Percentiles rank a stretch among this genome's conserved stretches.
Conservation (phyloP, 2,113 vertebrate species). For the Podarcis muralis region DNA sequence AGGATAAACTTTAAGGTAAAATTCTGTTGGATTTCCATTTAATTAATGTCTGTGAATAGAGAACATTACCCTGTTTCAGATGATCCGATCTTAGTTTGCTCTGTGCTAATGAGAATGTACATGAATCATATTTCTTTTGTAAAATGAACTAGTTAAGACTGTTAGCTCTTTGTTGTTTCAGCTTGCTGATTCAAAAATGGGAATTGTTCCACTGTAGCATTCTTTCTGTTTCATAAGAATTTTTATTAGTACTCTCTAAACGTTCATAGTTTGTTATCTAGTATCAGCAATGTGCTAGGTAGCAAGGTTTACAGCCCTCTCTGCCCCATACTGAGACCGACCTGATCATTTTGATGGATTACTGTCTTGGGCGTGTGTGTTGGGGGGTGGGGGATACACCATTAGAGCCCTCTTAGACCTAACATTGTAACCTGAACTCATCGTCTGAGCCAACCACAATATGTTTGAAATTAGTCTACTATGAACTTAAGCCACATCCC, state of each 20-base stretch:
- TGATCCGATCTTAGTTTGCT: neutral
- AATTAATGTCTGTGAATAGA: slow-evolving; percentile 8
- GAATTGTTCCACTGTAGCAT: neutral
- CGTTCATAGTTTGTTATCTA: neutral
- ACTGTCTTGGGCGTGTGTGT: neutral
- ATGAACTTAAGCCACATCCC: neutral
- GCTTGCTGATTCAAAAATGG: neutral
- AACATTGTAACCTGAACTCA: neutral
- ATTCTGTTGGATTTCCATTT: slow-evolving; percentile 27
- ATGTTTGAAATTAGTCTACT: neutral
- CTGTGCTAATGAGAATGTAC: neutral
- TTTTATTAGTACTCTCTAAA: neutral
- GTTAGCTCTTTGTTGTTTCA: neutral
- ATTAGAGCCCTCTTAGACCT: neutral
- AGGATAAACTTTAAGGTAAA: slow-evolving; percentile 79
- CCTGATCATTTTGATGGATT: neutral
- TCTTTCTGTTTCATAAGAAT: neutral
- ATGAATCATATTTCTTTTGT: neutral
- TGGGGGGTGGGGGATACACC: neutral
- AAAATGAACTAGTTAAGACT: neutral
- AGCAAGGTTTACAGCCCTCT: neutral
- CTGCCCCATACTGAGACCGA: neutral
- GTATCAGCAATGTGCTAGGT: neutral
- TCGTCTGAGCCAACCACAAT: too few relatives aligned
- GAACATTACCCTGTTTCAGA: neutral